Conservation (phyloP, 2,797 vertebrate genomes). For the Urocyon cinereoargenteus region DNA sequence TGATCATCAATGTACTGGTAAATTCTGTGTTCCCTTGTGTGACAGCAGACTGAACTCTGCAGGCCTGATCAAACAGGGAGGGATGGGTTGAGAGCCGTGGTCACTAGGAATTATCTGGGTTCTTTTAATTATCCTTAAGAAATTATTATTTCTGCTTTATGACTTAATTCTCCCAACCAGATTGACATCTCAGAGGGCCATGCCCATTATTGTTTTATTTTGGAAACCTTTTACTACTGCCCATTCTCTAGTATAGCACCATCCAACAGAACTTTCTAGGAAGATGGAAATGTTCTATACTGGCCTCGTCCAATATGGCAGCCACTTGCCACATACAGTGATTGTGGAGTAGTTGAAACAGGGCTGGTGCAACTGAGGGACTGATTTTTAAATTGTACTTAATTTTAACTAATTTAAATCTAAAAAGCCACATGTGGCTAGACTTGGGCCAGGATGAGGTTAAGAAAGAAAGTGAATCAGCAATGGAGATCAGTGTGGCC, state of each 20-base stretch:
- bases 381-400: neutral
- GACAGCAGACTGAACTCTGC: neutral
- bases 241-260: neutral
- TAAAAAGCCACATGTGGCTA: neutral
- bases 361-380: neutral
- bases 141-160: neutral
- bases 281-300: neutral
- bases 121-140: neutral
- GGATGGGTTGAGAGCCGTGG: neutral
- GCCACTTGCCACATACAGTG: neutral
- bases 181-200: neutral
- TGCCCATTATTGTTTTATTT: neutral
- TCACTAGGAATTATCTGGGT: neutral
- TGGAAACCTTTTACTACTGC: neutral
- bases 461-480: constrained; percentile 7
- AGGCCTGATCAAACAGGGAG: neutral
- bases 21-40: neutral
- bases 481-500: neutral
- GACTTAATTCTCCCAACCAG: neutral
- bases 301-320: neutral
- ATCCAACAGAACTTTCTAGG: neutral
- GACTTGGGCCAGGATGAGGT: neutral
- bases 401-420: constrained; percentile 2
- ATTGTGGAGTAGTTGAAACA: neutral
- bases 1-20: too few species aligned